Percentiles rank a stretch among this genome's conserved stretches.
phyloP scores from a whole-genome alignment of 1,140 invertebrate species.

The Lepidurus packardi region DNA sequence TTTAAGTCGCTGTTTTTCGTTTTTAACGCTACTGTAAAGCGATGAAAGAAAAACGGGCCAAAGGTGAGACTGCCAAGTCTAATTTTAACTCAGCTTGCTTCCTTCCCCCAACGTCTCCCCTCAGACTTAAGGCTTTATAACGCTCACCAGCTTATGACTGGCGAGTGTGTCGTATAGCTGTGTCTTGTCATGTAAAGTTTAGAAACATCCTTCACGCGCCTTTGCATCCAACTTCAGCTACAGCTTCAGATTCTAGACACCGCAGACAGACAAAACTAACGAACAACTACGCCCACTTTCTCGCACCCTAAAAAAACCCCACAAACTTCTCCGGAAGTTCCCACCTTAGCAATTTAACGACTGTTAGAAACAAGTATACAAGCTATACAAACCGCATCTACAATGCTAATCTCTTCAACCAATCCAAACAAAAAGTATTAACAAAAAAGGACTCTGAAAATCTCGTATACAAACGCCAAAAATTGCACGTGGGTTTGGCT shows the following conservation, averaged over 20 bases:
- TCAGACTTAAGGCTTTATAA: background rate
- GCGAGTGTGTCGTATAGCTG: background rate
- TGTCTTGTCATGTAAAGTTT: slow-evolving; percentile 22
- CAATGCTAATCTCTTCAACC: too few species aligned
- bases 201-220: background rate
- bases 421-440: too few species aligned
- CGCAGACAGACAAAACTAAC: background rate
- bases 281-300: slow-evolving; percentile 3
- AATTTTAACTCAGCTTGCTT: background rate
- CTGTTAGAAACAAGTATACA: background rate
- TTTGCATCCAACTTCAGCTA: background rate
- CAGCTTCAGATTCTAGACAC: background rate
- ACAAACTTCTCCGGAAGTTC: background rate
- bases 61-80: slow-evolving; percentile 18
- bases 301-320: background rate
- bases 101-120: background rate
- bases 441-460: background rate
- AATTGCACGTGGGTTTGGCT: slow-evolving; percentile 3
- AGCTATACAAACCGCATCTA: too few species aligned
- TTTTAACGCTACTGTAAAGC: background rate
- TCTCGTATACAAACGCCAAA: background rate
- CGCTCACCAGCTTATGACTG: background rate
- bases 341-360: background rate
- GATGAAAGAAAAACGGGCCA: background rate
- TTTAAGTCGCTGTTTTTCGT: background rate